These are phyloP conservation scores for Nasonia giraulti DNA, from an alignment of 1,140 invertebrate genomes.

Conservation along the genomic window DNA sequence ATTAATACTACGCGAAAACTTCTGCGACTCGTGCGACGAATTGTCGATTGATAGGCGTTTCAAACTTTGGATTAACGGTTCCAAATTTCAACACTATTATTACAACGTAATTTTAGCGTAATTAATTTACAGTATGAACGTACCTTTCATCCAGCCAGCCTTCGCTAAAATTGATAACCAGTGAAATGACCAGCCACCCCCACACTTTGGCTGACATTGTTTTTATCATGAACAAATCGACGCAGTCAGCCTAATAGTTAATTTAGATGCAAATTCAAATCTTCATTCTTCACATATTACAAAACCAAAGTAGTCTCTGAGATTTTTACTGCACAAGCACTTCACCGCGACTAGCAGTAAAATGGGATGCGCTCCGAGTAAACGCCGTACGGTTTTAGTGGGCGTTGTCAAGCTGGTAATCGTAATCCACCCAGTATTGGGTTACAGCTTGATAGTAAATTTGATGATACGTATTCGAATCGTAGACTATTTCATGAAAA, in stretches of 20 bases:
- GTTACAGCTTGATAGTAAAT: slow-evolving; percentile 49
- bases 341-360: not conserved
- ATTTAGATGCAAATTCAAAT: not conserved
- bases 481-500: not conserved
- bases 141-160: slow-evolving; percentile 45
- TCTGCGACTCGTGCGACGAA: not conserved
- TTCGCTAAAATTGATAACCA: not conserved
- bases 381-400: slow-evolving; percentile 39
- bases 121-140: not conserved
- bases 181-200: not conserved
- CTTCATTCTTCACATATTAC: not conserved
- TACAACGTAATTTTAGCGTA: not conserved
- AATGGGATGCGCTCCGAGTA: not conserved
- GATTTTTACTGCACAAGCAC: not conserved
- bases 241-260: not conserved
- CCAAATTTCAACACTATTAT: not conserved
- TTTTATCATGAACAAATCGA: not conserved
- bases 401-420: slow-evolving; percentile 53
- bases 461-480: not conserved
- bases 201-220: slow-evolving; percentile 12
- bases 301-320: not conserved
- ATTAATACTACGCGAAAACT: not conserved
- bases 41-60: not conserved
- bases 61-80: not conserved
- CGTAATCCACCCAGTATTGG: slow-evolving; percentile 57